Evolutionary conservation across 2,113 vertebrate species (phyloP), one percentile per base, ranked within the genome.

Genomic region (Herpetotheres cachinnans): DNA sequence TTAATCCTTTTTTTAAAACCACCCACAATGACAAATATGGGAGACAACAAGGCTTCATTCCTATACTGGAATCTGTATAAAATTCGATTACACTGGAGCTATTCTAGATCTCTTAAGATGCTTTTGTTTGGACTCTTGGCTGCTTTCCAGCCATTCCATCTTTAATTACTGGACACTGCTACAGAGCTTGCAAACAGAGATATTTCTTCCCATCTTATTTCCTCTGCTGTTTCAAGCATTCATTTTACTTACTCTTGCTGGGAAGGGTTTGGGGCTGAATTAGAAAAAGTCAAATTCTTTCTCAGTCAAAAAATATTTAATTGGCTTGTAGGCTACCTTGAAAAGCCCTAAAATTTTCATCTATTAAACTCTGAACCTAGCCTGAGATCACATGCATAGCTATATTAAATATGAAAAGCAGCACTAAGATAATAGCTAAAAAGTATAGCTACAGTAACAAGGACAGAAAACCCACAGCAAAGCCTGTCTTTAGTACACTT

Each of bases 241-340:
- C 61, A n/a, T 89, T 95, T 94, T 85, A 94, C 77, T 92, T 89
- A 34, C 32, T 87, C 55, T 96, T 88, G 34, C 69, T 89, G 65
- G 42, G 56, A 92, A 86, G 52, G 26, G 29, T 56, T 78, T 84
- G 85, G 22, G 71, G 36, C 46, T 58, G 27, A 95, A 81, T 66
- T 72, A 70, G 38, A 81, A 82, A 89, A 95, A 94, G 54, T 90
- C 26, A 71, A 55, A 49, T 82, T 86, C 66, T 89, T 94, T 63
- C 63, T 89, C 93, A 94, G 62, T 32, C 78, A 95, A 83, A 95
- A 97, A 95, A 97, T 63, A 94, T 36, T 90, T 95, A 95, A 97
- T 84, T 97, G 96, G 66, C 58, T 93, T 88, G 52, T 82, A 87
- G 85, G 82, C n/a, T 96, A 91, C 50, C 71, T 77, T 92, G 76